Conservation (phyloP, 2,113 vertebrate genomes). For the Mus spicilegus region DNA sequence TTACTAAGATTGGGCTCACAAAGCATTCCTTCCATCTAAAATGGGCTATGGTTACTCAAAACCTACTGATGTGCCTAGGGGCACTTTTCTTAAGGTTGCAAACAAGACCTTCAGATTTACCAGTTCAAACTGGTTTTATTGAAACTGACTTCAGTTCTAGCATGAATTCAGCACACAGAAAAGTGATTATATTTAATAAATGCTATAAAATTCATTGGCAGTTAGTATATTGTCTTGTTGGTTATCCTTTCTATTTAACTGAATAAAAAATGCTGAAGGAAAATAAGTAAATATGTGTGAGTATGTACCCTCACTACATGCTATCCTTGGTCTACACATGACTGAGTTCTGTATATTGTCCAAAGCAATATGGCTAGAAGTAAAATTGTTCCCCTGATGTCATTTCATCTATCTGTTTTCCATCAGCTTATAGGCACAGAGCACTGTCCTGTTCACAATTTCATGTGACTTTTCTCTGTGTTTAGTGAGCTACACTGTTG, state of each 20-base stretch:
- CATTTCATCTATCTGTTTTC: not conserved
- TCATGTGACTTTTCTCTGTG: not conserved
- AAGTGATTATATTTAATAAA: not conserved
- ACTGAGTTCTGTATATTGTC: not conserved
- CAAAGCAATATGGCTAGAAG: not conserved
- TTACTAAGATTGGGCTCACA: slow-evolving; percentile 63
- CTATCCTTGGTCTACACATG: not conserved
- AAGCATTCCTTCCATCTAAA: slow-evolving; percentile 60
- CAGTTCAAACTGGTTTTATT: not conserved
- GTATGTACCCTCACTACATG: not conserved
- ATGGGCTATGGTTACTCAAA: slow-evolving; percentile 26
- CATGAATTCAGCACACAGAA: not conserved
- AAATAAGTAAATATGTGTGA: not conserved
- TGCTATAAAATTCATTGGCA: not conserved
- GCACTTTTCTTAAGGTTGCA: slow-evolving; percentile 27
- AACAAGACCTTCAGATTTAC: slow-evolving; percentile 9
- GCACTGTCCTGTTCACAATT: not conserved
- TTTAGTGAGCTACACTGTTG: not conserved
- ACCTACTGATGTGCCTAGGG: not conserved
- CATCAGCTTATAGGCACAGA: not conserved
- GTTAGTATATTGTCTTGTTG: not conserved
- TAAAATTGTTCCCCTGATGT: not conserved
- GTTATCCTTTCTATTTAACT: not conserved
- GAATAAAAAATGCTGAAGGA: not conserved
- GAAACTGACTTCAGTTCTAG: slow-evolving; percentile 20